Evolutionary conservation across 2,113 vertebrate species (phyloP).

Genomic region (Pterocles gutturalis): DNA sequence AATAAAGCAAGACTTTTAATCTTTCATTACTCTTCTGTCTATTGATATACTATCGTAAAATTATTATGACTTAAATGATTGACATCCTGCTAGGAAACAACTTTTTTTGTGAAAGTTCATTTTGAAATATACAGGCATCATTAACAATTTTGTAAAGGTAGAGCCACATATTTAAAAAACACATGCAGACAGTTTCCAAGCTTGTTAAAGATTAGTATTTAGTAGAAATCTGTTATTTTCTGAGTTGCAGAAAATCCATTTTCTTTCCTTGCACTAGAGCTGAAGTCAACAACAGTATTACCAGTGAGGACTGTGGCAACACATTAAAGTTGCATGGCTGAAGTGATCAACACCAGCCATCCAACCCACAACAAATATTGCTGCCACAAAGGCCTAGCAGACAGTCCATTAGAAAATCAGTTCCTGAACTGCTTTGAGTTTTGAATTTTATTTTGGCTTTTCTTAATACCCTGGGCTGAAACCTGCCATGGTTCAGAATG

Average conservation of each 20-base stretch:
- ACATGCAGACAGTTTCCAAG: neutral
- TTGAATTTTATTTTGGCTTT: neutral
- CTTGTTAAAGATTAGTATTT: neutral
- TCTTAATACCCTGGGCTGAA: neutral
- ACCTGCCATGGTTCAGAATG: neutral
- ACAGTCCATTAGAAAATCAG: neutral
- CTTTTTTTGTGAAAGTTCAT: neutral
- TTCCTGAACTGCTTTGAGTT: neutral
- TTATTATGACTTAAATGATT: neutral
- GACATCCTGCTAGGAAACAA: neutral
- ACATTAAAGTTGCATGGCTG: neutral
- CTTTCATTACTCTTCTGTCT: neutral
- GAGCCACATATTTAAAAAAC: neutral
- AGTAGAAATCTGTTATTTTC: neutral
- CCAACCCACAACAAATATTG: neutral
- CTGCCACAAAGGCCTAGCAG: neutral
- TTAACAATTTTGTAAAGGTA: neutral
- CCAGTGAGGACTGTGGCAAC: neutral
- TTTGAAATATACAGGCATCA: neutral
- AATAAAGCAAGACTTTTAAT: neutral
- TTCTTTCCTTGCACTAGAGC: neutral
- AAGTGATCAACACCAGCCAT: neutral
- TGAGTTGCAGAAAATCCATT: neutral
- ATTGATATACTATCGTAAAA: neutral
- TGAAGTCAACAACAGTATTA: neutral